Conservation (phyloP, 2,888 invertebrate species). For the Diplazon laetatorius region DNA sequence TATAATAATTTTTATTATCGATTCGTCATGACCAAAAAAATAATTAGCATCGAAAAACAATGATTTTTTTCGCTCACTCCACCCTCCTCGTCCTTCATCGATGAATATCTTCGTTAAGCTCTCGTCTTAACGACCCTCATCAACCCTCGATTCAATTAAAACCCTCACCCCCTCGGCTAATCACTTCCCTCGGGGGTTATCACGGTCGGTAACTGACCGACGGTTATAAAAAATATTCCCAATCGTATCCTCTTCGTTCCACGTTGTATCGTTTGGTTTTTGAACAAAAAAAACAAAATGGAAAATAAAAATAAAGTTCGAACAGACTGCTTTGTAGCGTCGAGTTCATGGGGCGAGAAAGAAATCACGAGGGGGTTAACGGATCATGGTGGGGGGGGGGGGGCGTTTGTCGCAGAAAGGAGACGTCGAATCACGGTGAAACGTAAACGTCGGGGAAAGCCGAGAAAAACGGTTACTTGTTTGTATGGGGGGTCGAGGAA, state of each 20-base stretch:
- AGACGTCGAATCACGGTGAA: background rate
- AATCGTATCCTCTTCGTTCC: constrained; percentile 1
- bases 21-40: too few relatives aligned
- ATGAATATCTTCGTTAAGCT: background rate
- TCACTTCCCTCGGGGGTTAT: constrained; percentile 9
- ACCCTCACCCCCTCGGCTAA: constrained; percentile 1
- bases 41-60: too few relatives aligned
- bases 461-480: constrained; percentile 50
- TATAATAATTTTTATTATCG: too few relatives aligned
- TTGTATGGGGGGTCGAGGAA: too few relatives aligned
- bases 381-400: too few relatives aligned
- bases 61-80: background rate
- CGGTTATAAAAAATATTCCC: background rate
- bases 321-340: constrained; percentile 27
- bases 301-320: constrained; percentile 11
- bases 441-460: constrained; percentile 24
- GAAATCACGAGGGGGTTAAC: constrained; percentile 11
- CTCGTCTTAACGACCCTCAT: constrained; percentile 35
- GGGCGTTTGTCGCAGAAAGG: constrained; percentile 3
- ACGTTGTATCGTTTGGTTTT: constrained; percentile 18
- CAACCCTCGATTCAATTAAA: constrained; percentile 22
- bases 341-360: constrained; percentile 8
- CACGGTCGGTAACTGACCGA: constrained; percentile 11
- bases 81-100: background rate
- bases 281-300: too few relatives aligned